Percentiles rank a stretch among this genome's conserved stretches.
Conservation (phyloP, 1,140 invertebrate species). For the Ooceraea biroi region DNA sequence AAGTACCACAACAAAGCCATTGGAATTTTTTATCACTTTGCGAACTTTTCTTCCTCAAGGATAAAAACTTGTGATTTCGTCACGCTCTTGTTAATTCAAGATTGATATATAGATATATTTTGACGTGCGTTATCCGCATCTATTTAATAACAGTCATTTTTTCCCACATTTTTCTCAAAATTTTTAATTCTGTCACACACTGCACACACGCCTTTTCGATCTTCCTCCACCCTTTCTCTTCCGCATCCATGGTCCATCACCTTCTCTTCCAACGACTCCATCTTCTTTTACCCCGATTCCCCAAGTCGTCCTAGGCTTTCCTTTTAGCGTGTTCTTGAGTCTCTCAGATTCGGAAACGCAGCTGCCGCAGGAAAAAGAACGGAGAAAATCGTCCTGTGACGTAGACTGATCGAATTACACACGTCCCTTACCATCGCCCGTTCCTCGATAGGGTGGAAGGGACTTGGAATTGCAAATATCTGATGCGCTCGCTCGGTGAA, state of each 20-base stretch:
- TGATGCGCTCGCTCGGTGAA: slow-evolving; percentile 23
- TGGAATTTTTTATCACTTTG: not conserved
- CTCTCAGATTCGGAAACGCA: slow-evolving; percentile 30
- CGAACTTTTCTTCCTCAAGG: not conserved
- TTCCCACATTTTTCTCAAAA: not conserved
- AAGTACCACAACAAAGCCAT: not conserved
- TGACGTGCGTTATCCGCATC: no score
- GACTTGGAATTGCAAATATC: slow-evolving; percentile 64
- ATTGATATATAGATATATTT: no score
- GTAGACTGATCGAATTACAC: slow-evolving; percentile 66
- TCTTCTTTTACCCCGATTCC: slow-evolving; percentile 19
- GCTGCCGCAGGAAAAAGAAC: slow-evolving; percentile 13
- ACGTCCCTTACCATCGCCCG: slow-evolving; percentile 58
- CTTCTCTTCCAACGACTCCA: slow-evolving; percentile 19
- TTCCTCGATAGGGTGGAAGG: slow-evolving; percentile 27
- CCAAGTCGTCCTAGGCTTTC: slow-evolving; percentile 12
- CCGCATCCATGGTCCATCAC: slow-evolving; percentile 7
- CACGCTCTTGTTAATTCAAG: not conserved
- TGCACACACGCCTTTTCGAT: not conserved
- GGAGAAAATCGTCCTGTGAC: slow-evolving; percentile 49
- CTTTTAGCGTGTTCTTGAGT: slow-evolving; percentile 22
- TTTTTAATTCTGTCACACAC: not conserved
- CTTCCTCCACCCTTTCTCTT: not conserved
- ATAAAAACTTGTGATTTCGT: not conserved
- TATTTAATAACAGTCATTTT: not conserved